phyloP scores from a whole-genome alignment of 2,113 vertebrate species.

The Rhizomys pruinosus region DNA sequence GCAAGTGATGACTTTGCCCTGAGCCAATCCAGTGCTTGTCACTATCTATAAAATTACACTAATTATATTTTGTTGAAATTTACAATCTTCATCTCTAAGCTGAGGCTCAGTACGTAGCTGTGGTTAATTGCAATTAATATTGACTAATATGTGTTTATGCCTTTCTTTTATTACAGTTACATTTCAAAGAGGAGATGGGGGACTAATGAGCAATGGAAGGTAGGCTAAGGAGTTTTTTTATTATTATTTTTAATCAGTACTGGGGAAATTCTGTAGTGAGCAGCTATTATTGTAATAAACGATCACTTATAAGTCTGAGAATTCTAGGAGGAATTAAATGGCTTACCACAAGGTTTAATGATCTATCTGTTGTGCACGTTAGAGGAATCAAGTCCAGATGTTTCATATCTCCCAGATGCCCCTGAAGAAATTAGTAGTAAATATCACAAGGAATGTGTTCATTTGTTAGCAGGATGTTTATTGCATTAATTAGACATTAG shows the following conservation, averaged over 20 bases:
- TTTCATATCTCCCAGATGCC: slow-evolving; percentile 92
- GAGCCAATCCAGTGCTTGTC: slow-evolving; percentile 59
- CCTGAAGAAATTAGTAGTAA: slow-evolving; percentile 87
- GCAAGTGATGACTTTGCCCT: slow-evolving; percentile 46
- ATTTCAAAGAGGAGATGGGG: slow-evolving; percentile 98
- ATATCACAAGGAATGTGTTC: slow-evolving; percentile 91
- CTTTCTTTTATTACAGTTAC: slow-evolving; percentile 90
- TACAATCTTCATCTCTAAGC: slow-evolving; percentile 51
- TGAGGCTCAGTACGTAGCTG: slow-evolving; percentile 65
- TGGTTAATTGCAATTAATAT: slow-evolving; percentile 82
- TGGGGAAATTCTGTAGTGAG: slow-evolving; percentile 59
- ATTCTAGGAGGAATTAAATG: slow-evolving; percentile 82
- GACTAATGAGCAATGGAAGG: slow-evolving; percentile 99
- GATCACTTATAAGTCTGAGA: slow-evolving; percentile 78
- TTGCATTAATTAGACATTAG: slow-evolving; percentile 99
- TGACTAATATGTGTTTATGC: slow-evolving; percentile 71
- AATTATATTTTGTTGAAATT: slow-evolving; percentile 78
- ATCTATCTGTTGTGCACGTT: slow-evolving; percentile 87
- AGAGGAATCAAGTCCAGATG: slow-evolving; percentile 92
- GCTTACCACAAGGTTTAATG: slow-evolving; percentile 83
- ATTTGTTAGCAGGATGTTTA: slow-evolving; percentile 95
- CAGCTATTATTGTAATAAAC: slow-evolving; percentile 71
- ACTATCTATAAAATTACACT: slow-evolving; percentile 68
- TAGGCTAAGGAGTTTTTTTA: slow-evolving; percentile 82
- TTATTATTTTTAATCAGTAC: slow-evolving; percentile 76